Base-by-base conservation (phyloP, 2,888 invertebrate species). In the Arge pagana region DNA sequence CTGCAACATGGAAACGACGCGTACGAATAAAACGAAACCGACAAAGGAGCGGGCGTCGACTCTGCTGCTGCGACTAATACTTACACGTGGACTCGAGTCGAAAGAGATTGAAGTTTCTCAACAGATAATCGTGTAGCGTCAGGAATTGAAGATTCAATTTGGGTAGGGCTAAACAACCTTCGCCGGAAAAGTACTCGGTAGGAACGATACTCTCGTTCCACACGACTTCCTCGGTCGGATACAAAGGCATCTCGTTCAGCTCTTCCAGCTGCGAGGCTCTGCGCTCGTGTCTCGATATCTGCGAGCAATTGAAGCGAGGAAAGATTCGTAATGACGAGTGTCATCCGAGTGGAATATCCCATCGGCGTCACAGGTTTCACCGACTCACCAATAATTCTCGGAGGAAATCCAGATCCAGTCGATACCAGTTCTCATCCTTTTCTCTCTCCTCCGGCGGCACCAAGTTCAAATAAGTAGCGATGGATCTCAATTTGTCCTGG, bases 181-280 rank as follows among this genome's bases (percentile, higher is more conserved):
- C 97, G 0, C 97, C 96, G 33, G 93, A 92, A 79, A 92, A 98
- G 73, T 96, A 96, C 68, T 98, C 96, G 0, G 95, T 92, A 0
- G 99, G 99, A 0, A 99, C 98, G 35, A 99, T 87, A 72, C 98
- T 97, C 76, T 99, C 97, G 77, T 99, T 95, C 99, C 99, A 99
- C 64, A 99, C 95, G 2, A 98, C 89, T 54, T 92, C 89, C 75
- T 99, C 99, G 0, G 96, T 98, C 0, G 99, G 99, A 74, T 99
- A 99, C 0, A 99, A 81, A 0, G 99, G 98, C 94, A 98, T 96
- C 64, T 94, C 91, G 75, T 99, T 99, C 8, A 99, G 79, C 50
- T 93, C 90, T 71, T 97, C 94, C 48, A 98, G 78, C 70, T 99
- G 97, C 0, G 96, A 97, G 26, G 89, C 86, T 42, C 94, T 84